Evolutionary conservation across 1,140 invertebrate genomes (phyloP).

Genomic region (Brachystomella parvula): DNA sequence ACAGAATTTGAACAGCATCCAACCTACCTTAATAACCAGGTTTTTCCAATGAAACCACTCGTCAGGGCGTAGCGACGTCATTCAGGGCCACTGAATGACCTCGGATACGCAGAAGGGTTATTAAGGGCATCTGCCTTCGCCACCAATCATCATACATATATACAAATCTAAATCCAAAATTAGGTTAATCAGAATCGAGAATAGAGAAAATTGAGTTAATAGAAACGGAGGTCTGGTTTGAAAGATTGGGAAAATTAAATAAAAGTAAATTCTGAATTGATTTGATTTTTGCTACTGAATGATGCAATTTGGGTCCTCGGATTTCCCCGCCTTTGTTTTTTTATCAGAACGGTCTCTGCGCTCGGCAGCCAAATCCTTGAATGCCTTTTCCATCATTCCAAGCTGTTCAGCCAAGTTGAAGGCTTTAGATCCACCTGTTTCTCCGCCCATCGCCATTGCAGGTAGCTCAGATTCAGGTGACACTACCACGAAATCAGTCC

Average conservation of each 20-base stretch:
- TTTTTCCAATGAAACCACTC: background rate
- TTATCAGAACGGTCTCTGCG: background rate
- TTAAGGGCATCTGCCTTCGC: background rate
- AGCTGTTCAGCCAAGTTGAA: background rate
- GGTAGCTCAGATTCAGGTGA: background rate
- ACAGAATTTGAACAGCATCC: background rate
- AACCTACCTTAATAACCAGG: conserved; percentile 5
- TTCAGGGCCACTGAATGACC: background rate
- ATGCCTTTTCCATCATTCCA: background rate
- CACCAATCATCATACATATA: background rate
- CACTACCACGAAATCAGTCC: background rate
- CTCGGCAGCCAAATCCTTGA: background rate
- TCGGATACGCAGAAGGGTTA: background rate
- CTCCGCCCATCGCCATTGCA: background rate
- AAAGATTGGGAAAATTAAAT: background rate
- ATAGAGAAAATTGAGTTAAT: background rate
- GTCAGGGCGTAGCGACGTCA: too few species aligned
- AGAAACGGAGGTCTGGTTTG: background rate
- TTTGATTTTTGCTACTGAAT: background rate
- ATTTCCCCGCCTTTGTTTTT: background rate
- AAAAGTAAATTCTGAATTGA: background rate
- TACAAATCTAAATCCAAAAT: background rate
- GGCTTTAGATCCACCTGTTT: background rate
- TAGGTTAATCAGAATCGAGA: background rate
- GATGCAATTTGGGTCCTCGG: background rate